phyloP scores from a whole-genome alignment of 2,797 vertebrate species.

The Semaprochilodus insignis region DNA sequence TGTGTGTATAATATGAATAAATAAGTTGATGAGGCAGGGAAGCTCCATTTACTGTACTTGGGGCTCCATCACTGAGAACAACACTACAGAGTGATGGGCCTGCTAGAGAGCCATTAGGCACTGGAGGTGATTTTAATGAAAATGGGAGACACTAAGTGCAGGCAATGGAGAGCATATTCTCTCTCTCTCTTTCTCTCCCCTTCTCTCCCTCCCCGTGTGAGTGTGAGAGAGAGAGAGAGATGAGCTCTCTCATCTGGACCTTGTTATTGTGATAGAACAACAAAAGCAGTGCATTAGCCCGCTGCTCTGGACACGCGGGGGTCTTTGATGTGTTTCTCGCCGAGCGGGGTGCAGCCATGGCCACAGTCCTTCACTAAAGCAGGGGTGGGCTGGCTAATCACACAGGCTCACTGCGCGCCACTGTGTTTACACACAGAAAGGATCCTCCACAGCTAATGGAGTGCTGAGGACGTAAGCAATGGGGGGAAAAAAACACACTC shows the following conservation, averaged over 20 bases:
- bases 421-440: conserved; percentile 76
- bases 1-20: conserved; percentile 64
- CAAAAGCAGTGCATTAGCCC: conserved; percentile 82
- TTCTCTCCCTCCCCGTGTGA: conserved; percentile 46
- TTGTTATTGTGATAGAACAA: conserved; percentile 81
- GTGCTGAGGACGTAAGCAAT: conserved; percentile 56
- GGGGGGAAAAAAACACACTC: conserved; percentile 46
- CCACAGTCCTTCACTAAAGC: conserved; percentile 76
- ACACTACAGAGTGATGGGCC: conserved; percentile 65
- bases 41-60: conserved; percentile 63
- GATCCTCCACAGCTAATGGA: conserved; percentile 71
- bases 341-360: conserved; percentile 74
- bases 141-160: conserved; percentile 80
- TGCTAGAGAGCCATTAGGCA: conserved; percentile 75
- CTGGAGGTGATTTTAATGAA: conserved; percentile 81
- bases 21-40: conserved; percentile 61
- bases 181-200: conserved; percentile 60
- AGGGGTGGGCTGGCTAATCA: conserved; percentile 77
- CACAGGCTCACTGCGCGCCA: conserved; percentile 65
- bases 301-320: conserved; percentile 72
- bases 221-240: conserved; percentile 36
- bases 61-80: conserved; percentile 66
- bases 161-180: conserved; percentile 75
- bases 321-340: conserved; percentile 82
- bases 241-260: conserved; percentile 77